These are phyloP conservation scores for Amphibalanus amphitrite DNA, from an alignment of 1,140 invertebrate species.

Conservation along the genomic window DNA sequence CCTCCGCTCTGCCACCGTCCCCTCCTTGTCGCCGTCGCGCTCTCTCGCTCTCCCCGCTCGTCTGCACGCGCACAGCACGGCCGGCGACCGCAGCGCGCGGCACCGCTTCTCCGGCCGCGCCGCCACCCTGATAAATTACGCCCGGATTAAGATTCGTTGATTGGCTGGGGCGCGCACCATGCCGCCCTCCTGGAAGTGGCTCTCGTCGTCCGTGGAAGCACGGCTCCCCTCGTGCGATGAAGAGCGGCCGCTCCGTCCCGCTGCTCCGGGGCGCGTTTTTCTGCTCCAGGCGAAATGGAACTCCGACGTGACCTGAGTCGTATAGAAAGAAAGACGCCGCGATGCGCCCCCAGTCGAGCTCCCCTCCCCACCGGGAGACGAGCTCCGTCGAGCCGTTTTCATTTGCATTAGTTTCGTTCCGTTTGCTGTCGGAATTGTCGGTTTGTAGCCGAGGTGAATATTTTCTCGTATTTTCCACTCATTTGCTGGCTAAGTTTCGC, in stretches of 20 bases:
- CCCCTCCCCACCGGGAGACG: too few species aligned
- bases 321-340: background rate
- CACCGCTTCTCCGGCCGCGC: too few species aligned
- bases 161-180: background rate
- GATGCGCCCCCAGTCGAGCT: background rate
- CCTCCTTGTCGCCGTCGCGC: too few species aligned
- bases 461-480: background rate
- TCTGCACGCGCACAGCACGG: background rate
- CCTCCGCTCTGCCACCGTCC: background rate
- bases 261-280: too few species aligned
- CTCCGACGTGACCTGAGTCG: background rate
- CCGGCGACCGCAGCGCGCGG: background rate
- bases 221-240: background rate
- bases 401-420: conserved; percentile 2
- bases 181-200: background rate
- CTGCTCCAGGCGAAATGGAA: too few species aligned
- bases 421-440: background rate
- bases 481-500: background rate
- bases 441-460: background rate
- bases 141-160: background rate
- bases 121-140: background rate
- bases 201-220: background rate
- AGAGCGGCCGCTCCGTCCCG: background rate
- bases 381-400: background rate
- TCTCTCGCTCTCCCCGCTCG: background rate